These are phyloP conservation scores for Ariolimax columbianus DNA, from an alignment of 2,888 invertebrate species.

Conservation along the genomic window DNA sequence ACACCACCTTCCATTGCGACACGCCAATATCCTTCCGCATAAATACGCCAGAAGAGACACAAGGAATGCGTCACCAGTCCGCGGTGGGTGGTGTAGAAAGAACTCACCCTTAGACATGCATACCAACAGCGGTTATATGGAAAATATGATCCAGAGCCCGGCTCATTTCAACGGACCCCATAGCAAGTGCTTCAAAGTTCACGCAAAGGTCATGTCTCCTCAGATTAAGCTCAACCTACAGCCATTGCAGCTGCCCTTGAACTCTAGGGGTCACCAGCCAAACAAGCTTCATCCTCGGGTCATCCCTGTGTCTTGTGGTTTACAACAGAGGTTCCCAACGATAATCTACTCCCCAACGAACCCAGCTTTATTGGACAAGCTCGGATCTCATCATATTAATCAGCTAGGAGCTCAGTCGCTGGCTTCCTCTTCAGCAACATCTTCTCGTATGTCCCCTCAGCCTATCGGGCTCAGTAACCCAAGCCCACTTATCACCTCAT, in stretches of 20 bases:
- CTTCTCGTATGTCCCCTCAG: slow-evolving; percentile 35
- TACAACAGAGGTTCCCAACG: slow-evolving; percentile 30
- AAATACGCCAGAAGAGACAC: slow-evolving; percentile 16
- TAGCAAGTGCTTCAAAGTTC: slow-evolving; percentile 40
- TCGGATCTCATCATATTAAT: slow-evolving; percentile 29
- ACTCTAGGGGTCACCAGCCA: slow-evolving; percentile 19
- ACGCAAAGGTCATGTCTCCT: slow-evolving; percentile 16
- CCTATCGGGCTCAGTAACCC: slow-evolving; percentile 28
- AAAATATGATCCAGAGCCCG: slow-evolving; percentile 10
- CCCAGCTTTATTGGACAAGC: slow-evolving; percentile 34
- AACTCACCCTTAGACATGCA: slow-evolving; percentile 45
- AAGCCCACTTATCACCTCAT: slow-evolving; percentile 47
- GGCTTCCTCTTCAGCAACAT: background rate
- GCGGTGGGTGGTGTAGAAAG: slow-evolving; percentile 36
- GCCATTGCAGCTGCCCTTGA: slow-evolving; percentile 33
- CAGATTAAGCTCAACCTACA: slow-evolving; percentile 28
- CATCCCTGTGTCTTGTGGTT: slow-evolving; percentile 36
- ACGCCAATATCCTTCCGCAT: slow-evolving; percentile 1
- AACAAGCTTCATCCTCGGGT: slow-evolving; percentile 19
- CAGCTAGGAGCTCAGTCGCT: slow-evolving; percentile 19
- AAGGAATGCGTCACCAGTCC: background rate
- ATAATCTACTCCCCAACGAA: slow-evolving; percentile 11
- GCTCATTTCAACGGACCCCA: slow-evolving; percentile 11
- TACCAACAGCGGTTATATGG: slow-evolving; percentile 32
- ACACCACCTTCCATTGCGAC: slow-evolving; percentile 23